Evolutionary conservation across 2,797 vertebrate genomes (phyloP), one percentile per base, ranked within the genome.

Genomic region (Alectoris magna): DNA sequence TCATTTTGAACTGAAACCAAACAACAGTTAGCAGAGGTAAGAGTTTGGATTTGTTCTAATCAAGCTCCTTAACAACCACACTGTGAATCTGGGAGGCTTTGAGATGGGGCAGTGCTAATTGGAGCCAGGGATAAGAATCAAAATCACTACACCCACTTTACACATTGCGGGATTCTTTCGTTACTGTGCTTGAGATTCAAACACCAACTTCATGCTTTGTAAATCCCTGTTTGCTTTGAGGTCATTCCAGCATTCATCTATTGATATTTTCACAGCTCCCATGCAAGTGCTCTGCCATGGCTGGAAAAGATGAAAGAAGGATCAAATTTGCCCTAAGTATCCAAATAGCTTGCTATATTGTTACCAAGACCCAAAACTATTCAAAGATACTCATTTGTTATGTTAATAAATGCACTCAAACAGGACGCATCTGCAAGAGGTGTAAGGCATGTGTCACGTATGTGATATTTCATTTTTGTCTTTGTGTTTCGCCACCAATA

Each of bases 131-230:
- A 73, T 67, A 34, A 55, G 67, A 67, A 46, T 77, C 34, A 46
- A 39, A 48, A 67, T 41, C 38, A 27, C 27, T 39, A 44, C 4
- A 0, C 11, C 19, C 43, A 62, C 41, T 38, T 70, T n/a, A 49
- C 7, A 29, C 44, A n/a, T 34, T 0, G 0, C 5, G 38, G 43
- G n/a, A 34, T 66, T 44, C 8, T 44, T 58, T 44, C 9, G 12
- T 39, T 51, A 29, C n/a, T 24, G 27, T 29, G 23, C 55, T 59
- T 66, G 59, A 71, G 59, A 44, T 39, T 8, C 43, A 60, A 72
- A 59, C n/a, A 44, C 19, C 44, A 60, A 1, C 23, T 53, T 39
- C n/a, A 22, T 9, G 14, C 14, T 53, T 17, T 59, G 38, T 14
- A 39, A 66, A 39, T 39, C 34, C 44, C 31, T 4, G 38, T 36